Evolutionary conservation across 1,140 invertebrate species (phyloP).

Genomic region (Platyscapa corneri): DNA sequence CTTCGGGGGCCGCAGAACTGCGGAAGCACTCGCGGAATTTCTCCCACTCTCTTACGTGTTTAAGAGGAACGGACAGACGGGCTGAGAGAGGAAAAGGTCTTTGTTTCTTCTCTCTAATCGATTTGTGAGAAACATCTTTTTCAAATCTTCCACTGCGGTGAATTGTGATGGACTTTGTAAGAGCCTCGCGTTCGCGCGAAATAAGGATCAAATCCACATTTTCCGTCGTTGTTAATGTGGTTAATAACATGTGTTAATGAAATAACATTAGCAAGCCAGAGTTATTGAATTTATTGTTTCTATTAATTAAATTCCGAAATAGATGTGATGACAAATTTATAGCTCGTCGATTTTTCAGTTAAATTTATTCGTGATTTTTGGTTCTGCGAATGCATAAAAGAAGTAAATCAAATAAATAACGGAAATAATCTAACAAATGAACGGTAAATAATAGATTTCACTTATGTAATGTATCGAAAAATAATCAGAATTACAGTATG

Average conservation of each 20-base stretch:
- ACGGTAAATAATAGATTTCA: no score
- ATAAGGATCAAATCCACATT: background rate
- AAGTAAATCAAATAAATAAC: no score
- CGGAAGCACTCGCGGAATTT: constrained; percentile 45
- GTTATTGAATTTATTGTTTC: no score
- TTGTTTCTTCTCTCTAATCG: background rate
- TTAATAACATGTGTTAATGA: no score
- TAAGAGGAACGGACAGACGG: background rate
- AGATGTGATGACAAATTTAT: no score
- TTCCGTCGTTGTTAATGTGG: no score
- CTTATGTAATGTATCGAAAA: background rate
- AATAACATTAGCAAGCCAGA: no score
- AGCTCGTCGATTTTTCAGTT: no score
- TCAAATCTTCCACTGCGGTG: constrained; percentile 33
- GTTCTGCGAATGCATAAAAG: no score
- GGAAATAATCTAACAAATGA: no score
- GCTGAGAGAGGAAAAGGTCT: background rate
- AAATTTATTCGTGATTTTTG: no score
- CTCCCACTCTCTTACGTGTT: background rate
- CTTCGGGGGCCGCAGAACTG: constrained; percentile 54
- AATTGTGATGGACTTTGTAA: background rate
- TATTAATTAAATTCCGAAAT: no score
- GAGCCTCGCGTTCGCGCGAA: background rate
- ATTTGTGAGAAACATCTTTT: constrained; percentile 43
- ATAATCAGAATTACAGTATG: background rate